Base-by-base conservation (phyloP, 2,113 vertebrate genomes). In the Solea solea region DNA sequence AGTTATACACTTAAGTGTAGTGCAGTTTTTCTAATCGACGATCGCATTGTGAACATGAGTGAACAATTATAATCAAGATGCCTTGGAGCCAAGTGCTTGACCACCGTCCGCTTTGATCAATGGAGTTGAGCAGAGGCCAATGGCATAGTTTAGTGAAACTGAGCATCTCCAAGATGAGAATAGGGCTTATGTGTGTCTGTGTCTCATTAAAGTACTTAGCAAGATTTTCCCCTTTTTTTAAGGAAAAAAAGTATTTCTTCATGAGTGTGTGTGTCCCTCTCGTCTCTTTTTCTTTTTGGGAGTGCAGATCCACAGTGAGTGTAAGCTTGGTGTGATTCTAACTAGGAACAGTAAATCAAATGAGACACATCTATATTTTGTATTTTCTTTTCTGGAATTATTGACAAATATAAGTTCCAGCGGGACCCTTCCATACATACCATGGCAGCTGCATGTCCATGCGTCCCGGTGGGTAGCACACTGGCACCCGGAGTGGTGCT, bases 401-500 rank as follows among this genome's bases (percentile, higher is more conserved):
- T 34, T 34, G 34, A 34, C 5, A 0, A 34, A 4, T 34, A 6
- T 34, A 34, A 34, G 34, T 59, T 54, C 13, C 34, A 34, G 34
- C 34, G 5, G 34, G 57, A 14, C 8, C 7, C 0, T 16, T 2
- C 12, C 62, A 46, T 92, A 95, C 90, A 46, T 94, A 95, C 95
- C 95, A 94, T 79, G 10, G 91, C 90, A 86, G 93, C 87, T 86
- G 91, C 74, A 75, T 94, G 94, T 84, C 93, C 93, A 0, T 74
- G 64, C 7, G 88, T 86, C 49, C 83, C 81, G 9, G 85, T 39
- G 56, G 85, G 86, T 60, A 81, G 83, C 4, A 80, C 76, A 44
- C 84, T 81, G 74, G 93, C 82, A 72, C 92, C 84, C 16, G 78
- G 25, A 48, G 89, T 82, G 78, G 84, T 81, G 86, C 90, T 91